A percentile compares a stretch with the other conserved stretches of the same genome.
phyloP scores from a whole-genome alignment of 2,113 vertebrate genomes.

The Paraplagusia blochii region DNA sequence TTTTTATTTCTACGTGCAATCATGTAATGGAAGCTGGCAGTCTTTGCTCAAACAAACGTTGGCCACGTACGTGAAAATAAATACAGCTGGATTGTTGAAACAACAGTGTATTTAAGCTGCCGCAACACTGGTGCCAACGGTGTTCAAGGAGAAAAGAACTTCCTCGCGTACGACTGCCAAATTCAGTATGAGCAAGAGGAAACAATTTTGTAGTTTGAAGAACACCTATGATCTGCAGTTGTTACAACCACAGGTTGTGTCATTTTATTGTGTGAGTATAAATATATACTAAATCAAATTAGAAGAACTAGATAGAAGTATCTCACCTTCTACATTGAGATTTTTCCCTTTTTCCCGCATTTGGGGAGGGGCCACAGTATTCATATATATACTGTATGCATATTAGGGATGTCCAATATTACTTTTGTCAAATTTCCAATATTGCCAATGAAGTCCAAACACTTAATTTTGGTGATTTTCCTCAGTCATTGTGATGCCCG shows the following conservation, averaged over 20 bases:
- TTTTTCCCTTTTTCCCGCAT: too few species aligned
- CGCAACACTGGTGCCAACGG: constrained; percentile 37
- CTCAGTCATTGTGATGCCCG: too few species aligned
- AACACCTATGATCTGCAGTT: constrained; percentile 13
- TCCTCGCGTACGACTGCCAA: constrained; percentile 26
- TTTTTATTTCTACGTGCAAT: constrained; percentile 6
- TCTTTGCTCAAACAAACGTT: constrained; percentile 34
- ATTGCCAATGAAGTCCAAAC: too few species aligned
- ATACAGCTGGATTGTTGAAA: constrained; percentile 29
- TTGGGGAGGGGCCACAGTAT: too few species aligned
- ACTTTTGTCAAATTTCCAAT: too few species aligned
- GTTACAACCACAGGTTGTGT: constrained; percentile 10
- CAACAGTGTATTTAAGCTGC: constrained; percentile 33
- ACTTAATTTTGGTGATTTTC: too few species aligned
- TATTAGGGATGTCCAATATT: too few species aligned
- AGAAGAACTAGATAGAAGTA: too few species aligned
- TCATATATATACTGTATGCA: too few species aligned
- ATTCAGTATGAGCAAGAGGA: constrained; percentile 30
- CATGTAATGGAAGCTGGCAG: constrained; percentile 43
- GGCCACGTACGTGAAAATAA: constrained; percentile 45
- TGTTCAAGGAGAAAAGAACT: constrained; percentile 31
- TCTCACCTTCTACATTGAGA: too few species aligned
- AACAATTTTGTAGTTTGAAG: constrained; percentile 18
- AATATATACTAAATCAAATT: too few species aligned
- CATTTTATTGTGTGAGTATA: too few species aligned